Percentiles rank a stretch among this genome's conserved stretches.
Conservation (phyloP, 1,140 invertebrate genomes). For the Cyphomyrmex costatus region DNA sequence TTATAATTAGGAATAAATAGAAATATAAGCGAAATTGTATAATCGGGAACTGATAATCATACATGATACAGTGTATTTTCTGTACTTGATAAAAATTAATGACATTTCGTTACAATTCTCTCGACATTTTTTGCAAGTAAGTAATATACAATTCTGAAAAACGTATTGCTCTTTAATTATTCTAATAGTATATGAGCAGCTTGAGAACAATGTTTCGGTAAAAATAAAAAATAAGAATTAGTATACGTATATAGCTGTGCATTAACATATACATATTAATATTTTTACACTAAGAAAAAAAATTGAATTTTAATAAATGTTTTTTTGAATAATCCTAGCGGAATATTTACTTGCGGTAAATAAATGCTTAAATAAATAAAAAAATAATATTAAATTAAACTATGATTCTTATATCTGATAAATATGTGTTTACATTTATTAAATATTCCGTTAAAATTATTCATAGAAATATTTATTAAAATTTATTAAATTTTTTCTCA, state of each 20-base stretch:
- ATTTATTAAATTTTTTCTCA: too few species aligned
- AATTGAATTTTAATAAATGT: too few species aligned
- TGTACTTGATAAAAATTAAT: background rate
- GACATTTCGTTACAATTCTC: constrained; percentile 41
- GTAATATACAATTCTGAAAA: background rate
- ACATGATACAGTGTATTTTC: background rate
- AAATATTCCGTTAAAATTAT: too few species aligned
- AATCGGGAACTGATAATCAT: constrained; percentile 29
- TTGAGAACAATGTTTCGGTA: background rate
- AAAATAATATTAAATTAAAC: too few species aligned
- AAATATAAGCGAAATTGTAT: constrained; percentile 2
- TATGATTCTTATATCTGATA: too few species aligned
- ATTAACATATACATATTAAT: background rate
- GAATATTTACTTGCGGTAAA: too few species aligned
- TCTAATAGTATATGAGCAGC: constrained; percentile 15
- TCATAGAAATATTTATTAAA: too few species aligned
- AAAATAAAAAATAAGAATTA: background rate
- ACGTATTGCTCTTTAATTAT: background rate
- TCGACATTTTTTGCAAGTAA: constrained; percentile 6
- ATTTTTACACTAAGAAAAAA: background rate
- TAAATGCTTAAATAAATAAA: too few species aligned
- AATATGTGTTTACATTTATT: too few species aligned
- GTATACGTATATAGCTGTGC: background rate
- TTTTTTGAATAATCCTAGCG: too few species aligned
- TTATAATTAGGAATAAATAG: constrained; percentile 9